Evolutionary conservation across 2,113 vertebrate genomes (phyloP).

Genomic region (Eurystomus gularis): DNA sequence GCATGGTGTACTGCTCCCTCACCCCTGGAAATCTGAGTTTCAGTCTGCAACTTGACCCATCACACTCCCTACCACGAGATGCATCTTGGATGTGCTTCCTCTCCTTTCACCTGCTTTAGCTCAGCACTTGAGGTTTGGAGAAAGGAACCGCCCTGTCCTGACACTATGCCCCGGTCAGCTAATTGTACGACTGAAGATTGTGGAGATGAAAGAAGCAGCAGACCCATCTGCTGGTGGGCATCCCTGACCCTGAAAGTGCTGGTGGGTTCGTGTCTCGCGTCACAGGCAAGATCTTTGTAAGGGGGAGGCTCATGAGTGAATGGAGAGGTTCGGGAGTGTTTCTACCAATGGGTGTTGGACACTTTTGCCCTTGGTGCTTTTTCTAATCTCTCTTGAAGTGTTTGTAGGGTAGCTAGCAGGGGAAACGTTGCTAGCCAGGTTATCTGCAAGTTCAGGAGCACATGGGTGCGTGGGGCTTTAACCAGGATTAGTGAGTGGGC

Average conservation of each 20-base stretch:
- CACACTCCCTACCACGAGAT: not conserved
- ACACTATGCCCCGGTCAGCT: fast-evolving
- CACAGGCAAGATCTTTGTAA: not conserved
- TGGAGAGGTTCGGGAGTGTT: not conserved
- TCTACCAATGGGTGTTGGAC: fast-evolving
- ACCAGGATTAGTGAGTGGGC: not conserved
- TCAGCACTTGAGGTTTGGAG: fast-evolving
- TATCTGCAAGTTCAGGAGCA: not conserved
- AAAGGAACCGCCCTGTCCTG: not conserved
- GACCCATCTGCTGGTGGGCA: not conserved
- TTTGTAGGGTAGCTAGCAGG: not conserved
- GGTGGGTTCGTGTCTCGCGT: fast-evolving
- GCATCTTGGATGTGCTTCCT: not conserved
- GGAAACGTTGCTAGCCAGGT: not conserved
- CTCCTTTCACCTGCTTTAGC: not conserved
- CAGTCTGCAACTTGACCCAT: not conserved
- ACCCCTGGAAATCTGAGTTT: not conserved
- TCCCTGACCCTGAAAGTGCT: not conserved
- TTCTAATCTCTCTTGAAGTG: too few species aligned
- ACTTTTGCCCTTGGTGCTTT: not conserved
- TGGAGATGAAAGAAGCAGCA: not conserved
- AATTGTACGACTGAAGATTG: not conserved
- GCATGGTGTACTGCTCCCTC: not conserved
- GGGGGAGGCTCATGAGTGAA: fast-evolving
- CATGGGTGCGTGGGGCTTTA: not conserved